Percentiles rank a stretch among this genome's conserved stretches.
phyloP scores from a whole-genome alignment of 2,113 vertebrate genomes.

The Ascaphus truei region DNA sequence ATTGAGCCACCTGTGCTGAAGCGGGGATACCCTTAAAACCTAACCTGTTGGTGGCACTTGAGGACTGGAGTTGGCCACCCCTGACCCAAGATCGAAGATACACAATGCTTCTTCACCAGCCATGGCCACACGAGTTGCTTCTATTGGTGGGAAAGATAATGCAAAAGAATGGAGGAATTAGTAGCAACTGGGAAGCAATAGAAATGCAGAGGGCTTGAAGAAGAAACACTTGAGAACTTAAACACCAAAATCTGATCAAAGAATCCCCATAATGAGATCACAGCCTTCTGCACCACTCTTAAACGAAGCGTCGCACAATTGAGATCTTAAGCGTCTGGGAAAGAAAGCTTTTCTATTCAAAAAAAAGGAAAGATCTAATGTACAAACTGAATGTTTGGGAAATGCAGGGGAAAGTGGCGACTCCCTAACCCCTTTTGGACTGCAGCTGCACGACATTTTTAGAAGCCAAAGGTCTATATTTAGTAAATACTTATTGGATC shows the following conservation, averaged over 20 bases:
- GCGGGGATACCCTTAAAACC: too few relatives aligned
- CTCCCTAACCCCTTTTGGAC: too few relatives aligned
- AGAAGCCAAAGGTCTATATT: too few relatives aligned
- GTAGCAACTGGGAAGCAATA: slow-evolving; percentile 4
- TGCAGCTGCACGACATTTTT: too few relatives aligned
- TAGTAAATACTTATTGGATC: too few relatives aligned
- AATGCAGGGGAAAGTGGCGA: too few relatives aligned
- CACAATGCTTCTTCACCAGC: not conserved
- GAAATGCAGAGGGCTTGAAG: slow-evolving; percentile 21
- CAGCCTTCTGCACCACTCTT: not conserved
- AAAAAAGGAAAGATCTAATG: not conserved
- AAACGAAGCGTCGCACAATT: slow-evolving; percentile 1
- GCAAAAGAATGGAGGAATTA: slow-evolving; percentile 27
- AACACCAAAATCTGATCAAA: slow-evolving; percentile 65
- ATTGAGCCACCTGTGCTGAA: too few relatives aligned
- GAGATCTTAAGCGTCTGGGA: slow-evolving; percentile 13
- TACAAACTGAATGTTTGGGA: not conserved
- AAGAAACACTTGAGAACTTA: slow-evolving; percentile 36
- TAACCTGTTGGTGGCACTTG: too few relatives aligned
- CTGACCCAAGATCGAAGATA: not conserved
- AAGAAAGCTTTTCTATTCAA: not conserved
- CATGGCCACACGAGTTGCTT: not conserved
- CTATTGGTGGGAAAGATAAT: not conserved
- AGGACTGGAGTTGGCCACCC: too few relatives aligned
- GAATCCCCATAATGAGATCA: slow-evolving; percentile 28